Conservation (phyloP, 2,888 invertebrate genomes). For the Petrolisthes manimaculis region DNA sequence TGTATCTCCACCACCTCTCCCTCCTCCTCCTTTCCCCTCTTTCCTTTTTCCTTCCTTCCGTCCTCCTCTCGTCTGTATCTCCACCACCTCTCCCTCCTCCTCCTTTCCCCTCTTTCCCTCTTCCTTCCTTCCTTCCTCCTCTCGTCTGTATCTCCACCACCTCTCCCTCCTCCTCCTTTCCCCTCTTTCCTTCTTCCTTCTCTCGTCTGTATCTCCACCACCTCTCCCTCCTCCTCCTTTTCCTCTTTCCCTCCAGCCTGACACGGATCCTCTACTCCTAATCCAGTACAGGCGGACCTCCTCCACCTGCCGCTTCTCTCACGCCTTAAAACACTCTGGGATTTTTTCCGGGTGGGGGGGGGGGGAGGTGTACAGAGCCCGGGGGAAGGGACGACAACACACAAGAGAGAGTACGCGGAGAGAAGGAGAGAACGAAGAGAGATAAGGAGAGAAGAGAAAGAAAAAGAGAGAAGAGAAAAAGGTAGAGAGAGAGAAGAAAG, state of each 20-base stretch:
- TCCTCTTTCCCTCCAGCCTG: too few relatives aligned
- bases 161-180: too few relatives aligned
- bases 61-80: not conserved
- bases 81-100: not conserved
- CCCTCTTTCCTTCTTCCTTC: not conserved
- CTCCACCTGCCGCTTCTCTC: too few relatives aligned
- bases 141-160: not conserved
- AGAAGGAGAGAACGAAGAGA: too few relatives aligned
- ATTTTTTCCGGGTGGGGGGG: not conserved
- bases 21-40: not conserved
- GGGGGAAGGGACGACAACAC: not conserved
- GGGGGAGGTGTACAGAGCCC: not conserved
- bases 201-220: not conserved
- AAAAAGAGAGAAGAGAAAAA: not conserved
- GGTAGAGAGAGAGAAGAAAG: not conserved
- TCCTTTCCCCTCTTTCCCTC: not conserved
- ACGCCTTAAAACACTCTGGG: too few relatives aligned
- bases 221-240: not conserved
- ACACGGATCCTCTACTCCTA: too few relatives aligned
- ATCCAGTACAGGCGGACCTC: not conserved
- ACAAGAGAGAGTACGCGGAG: not conserved
- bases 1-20: too few relatives aligned
- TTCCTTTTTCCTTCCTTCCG: not conserved
- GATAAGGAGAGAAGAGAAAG: not conserved
- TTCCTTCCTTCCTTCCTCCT: not conserved